Conservation (phyloP, 2,113 vertebrate genomes). For the Scomber colias region DNA sequence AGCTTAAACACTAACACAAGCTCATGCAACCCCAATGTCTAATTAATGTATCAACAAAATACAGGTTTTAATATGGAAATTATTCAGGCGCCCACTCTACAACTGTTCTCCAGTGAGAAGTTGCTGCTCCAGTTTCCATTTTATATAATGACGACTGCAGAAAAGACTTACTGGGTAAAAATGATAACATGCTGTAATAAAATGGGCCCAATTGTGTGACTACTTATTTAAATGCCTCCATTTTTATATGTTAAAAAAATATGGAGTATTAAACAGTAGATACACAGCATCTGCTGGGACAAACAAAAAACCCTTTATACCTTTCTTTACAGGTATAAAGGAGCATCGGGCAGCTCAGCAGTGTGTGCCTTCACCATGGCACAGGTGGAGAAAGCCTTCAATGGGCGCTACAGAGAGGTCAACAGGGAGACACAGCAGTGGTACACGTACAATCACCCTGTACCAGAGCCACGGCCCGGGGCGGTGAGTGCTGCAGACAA, state of each 20-base stretch:
- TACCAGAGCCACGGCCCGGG: conserved; percentile 93
- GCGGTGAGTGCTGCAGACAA: conserved; percentile 81
- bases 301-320: neutral
- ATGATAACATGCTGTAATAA: neutral
- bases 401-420: conserved; percentile 93
- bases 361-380: conserved; percentile 94
- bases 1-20: conserved; percentile 50
- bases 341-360: conserved; percentile 90
- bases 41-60: conserved; percentile 53
- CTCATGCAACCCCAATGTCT: conserved; percentile 35
- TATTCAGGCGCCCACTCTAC: conserved; percentile 13
- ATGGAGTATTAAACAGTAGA: neutral
- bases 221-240: neutral
- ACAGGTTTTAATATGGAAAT: conserved; percentile 49
- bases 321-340: conserved; percentile 87
- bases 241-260: neutral
- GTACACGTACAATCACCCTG: conserved; percentile 92
- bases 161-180: neutral
- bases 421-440: conserved; percentile 97
- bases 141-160: conserved; percentile 2
- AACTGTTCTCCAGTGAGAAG: conserved; percentile 38
- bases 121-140: neutral
- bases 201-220: neutral
- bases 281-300: too few species aligned
- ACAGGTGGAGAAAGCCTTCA: conserved; percentile 91